Base-by-base conservation (phyloP, 2,888 invertebrate species). In the Lampropteryx suffumata region DNA sequence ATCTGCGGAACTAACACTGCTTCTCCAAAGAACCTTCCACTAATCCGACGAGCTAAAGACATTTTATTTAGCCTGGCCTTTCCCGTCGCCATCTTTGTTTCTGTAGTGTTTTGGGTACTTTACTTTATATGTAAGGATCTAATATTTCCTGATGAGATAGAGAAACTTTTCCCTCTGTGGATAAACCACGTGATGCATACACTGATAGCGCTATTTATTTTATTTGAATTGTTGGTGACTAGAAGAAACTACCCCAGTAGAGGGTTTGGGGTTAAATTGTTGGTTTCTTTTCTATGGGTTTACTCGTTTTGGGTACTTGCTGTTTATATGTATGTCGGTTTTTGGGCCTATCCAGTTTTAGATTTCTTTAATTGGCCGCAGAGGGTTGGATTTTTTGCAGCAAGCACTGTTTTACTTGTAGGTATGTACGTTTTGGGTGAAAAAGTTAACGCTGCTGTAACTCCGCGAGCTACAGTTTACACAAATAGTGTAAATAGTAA, bases 291-390 rank as follows among this genome's bases (percentile, higher is more conserved):
- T 65, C 92, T 93, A 82, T 55, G 91, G 0, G 62, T 82, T 8
- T 97, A 97, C 71, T 77, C 95, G 27, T 61, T 92, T 1, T 97
- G 96, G 95, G 84, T 95, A 35, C 93, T 94, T 65, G 77, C 93
- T 24, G 91, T 96, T 13, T 93, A 94, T 70, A 84, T 90, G 37
- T 92, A 92, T 59, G 93, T 94, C 9, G 94, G 95, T 30, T 84
- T 94, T 32, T 98, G 98, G 98, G 96, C 96, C 0, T 98, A 98
- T 76, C 98, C 98, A 0, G 92, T 98, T 11, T 91, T 98, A 59
- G 92, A 94, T 13, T 92, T 95, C 0, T 79, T 98, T 35, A 92
- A 93, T 67, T 84, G 93, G 70, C 92, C 94, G 0, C 83, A 93
- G 50, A 92, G 95, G 62, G 84, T 93, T n/a, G 76, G 92, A 1